Conservation (phyloP, 2,797 vertebrate species). For the Syndactyla subalaris region DNA sequence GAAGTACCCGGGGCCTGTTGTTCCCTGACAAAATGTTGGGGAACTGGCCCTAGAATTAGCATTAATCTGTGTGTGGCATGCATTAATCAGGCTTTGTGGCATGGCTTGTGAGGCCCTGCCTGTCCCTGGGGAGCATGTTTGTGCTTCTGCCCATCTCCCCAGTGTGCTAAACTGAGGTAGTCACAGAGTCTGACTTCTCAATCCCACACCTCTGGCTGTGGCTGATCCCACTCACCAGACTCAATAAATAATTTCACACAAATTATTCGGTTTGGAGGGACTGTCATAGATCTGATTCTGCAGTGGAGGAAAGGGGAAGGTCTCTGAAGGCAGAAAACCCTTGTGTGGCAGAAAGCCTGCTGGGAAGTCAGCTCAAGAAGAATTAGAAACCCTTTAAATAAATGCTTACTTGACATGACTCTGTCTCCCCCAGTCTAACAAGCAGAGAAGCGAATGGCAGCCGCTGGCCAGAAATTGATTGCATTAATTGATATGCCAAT, state of each 20-base stretch:
- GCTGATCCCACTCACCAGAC: background rate
- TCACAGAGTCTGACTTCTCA: background rate
- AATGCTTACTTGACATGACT: conserved; percentile 79
- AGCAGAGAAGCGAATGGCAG: conserved; percentile 85
- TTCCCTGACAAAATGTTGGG: background rate
- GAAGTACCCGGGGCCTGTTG: background rate
- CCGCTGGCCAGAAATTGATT: conserved; percentile 98
- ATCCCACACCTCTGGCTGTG: background rate
- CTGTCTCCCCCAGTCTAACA: conserved; percentile 77
- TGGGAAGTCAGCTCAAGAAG: conserved; percentile 55
- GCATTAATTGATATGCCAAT: conserved; percentile 99
- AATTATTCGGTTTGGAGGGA: background rate
- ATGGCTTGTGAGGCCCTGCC: background rate
- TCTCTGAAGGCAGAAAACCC: conserved; percentile 25
- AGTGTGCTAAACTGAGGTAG: background rate
- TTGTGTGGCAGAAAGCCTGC: conserved; percentile 48
- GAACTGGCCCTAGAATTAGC: background rate
- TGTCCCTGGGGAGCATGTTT: background rate
- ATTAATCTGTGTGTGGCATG: background rate
- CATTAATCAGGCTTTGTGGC: background rate
- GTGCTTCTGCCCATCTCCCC: background rate
- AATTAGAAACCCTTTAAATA: conserved; percentile 67
- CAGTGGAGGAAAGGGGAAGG: background rate
- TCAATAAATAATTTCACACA: background rate
- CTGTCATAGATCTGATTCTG: background rate